phyloP scores from a whole-genome alignment of 1,140 invertebrate species.

The Orchesella cincta region DNA sequence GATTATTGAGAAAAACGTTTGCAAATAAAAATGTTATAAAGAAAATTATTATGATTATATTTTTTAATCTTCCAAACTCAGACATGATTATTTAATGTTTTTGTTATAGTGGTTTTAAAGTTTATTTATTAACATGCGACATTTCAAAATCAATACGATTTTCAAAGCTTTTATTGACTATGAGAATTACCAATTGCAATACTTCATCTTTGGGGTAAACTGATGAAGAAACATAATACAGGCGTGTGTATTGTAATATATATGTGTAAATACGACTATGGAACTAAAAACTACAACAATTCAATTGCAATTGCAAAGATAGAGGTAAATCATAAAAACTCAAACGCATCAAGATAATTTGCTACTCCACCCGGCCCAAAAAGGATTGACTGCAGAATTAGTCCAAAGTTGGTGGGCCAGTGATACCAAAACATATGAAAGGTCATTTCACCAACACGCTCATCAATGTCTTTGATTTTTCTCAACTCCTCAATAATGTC shows the following conservation, averaged over 20 bases:
- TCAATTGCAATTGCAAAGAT: no score
- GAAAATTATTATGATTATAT: not conserved
- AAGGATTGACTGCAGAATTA: conserved; percentile 37
- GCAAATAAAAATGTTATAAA: not conserved
- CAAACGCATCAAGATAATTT: conserved; percentile 18
- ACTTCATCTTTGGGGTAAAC: no score
- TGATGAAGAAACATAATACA: no score
- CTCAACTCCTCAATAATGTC: conserved; percentile 28
- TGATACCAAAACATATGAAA: conserved; percentile 46
- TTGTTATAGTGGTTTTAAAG: no score
- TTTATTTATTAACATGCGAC: no score
- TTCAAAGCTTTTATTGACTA: no score
- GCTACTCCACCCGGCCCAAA: not conserved
- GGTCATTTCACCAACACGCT: conserved; percentile 39
- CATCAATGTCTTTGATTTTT: conserved; percentile 35
- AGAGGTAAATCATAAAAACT: conserved; percentile 12
- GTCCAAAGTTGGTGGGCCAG: conserved; percentile 47
- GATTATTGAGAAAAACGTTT: not conserved
- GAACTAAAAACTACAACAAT: no score
- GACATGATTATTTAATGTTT: no score
- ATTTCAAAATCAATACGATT: no score
- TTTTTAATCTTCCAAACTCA: not conserved
- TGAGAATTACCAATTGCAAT: no score
- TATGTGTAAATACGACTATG: no score
- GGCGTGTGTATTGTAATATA: no score